These are phyloP conservation scores for Rhabdomys dilectus DNA, from an alignment of 2,113 vertebrate genomes.

Conservation along the genomic window DNA sequence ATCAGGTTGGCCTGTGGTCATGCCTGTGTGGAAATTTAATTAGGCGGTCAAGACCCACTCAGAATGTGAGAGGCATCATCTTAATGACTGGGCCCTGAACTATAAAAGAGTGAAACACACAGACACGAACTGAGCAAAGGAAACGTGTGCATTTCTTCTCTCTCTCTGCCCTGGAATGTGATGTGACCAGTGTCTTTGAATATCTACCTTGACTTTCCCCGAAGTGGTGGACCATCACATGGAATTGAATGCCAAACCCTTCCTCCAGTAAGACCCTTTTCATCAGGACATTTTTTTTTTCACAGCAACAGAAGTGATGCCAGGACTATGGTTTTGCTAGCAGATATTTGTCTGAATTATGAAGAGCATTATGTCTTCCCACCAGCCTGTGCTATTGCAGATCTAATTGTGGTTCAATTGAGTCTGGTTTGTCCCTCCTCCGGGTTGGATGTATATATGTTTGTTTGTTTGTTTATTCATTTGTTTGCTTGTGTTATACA, in stretches of 20 bases:
- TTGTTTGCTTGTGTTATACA: not conserved
- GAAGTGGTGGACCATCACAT: not conserved
- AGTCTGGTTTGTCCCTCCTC: not conserved
- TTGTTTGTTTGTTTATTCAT: not conserved
- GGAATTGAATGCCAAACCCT: not conserved
- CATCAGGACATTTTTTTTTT: not conserved
- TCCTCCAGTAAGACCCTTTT: not conserved
- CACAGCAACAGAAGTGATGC: not conserved
- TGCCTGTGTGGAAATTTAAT: not conserved
- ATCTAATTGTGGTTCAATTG: not conserved
- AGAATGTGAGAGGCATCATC: too few relatives aligned
- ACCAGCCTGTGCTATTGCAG: not conserved
- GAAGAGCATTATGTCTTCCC: not conserved
- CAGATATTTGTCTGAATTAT: not conserved
- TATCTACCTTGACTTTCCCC: not conserved
- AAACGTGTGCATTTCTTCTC: not conserved
- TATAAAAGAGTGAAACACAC: not conserved
- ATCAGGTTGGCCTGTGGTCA: not conserved
- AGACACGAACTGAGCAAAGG: not conserved
- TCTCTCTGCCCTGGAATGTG: not conserved
- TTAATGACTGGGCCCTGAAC: not conserved
- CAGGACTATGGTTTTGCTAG: not conserved
- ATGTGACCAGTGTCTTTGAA: not conserved
- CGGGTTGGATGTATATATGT: accelerated
- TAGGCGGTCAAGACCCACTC: not conserved